Percentiles rank a stretch among this genome's conserved stretches.
phyloP scores from a whole-genome alignment of 2,888 invertebrate species.

The Acrobasis consociella region DNA sequence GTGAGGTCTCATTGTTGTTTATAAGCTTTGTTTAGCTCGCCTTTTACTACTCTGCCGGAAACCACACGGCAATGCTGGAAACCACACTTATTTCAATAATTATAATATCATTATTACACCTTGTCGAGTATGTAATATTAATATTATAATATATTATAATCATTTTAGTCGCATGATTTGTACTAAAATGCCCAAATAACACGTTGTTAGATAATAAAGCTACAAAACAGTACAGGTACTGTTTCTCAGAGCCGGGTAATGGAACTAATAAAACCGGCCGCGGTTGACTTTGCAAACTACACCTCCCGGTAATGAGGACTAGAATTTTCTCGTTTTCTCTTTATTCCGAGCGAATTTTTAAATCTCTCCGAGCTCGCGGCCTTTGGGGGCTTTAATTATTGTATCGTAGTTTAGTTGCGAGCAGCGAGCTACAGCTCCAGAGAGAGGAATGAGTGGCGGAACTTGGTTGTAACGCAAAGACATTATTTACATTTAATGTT shows the following conservation, averaged over 20 bases:
- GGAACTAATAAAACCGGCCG: background rate
- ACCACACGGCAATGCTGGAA: too few species aligned
- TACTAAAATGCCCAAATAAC: background rate
- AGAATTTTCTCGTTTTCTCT: background rate
- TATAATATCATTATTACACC: too few species aligned
- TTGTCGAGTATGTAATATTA: too few species aligned
- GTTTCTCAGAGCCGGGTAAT: background rate
- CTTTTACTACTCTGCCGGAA: too few species aligned
- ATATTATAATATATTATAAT: background rate
- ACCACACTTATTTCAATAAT: too few species aligned
- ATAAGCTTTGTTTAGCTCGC: too few species aligned
- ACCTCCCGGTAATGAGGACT: slow-evolving; percentile 11
- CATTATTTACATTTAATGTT: too few species aligned
- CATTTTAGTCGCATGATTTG: background rate
- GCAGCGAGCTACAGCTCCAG: background rate
- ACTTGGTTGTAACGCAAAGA: background rate
- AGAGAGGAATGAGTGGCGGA: too few species aligned
- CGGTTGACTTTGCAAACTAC: slow-evolving; percentile 7
- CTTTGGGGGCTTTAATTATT: slow-evolving; percentile 6
- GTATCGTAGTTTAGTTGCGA: slow-evolving; percentile 2
- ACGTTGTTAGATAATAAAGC: background rate
- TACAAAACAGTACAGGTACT: background rate
- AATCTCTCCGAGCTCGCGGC: slow-evolving; percentile 13
- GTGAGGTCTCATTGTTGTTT: too few species aligned
- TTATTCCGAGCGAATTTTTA: background rate